Base-by-base conservation (phyloP, 2,113 vertebrate species). In the Marmota monax region DNA sequence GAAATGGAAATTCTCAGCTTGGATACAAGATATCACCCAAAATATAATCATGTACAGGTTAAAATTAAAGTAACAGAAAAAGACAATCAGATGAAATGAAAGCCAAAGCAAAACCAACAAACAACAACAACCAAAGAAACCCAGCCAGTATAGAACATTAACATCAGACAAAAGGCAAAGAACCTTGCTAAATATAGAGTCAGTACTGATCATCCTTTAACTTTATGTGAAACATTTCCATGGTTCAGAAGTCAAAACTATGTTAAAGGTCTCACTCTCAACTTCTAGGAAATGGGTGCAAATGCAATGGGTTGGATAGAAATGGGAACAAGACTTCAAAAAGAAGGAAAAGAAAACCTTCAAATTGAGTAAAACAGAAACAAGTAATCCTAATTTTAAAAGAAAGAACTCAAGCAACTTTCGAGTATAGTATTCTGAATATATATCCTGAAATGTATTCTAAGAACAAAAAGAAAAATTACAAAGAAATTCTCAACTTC, bases 341-440 rank as follows among this genome's bases (percentile, higher is more conserved):
- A 92, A 79, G 37, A 74, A 92, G 37, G 84, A 92, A 96, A 94
- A 53, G 17, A 1, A 94, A 88, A 80, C 8, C 18, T 69, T 95
- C 25, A 53, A 76, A 63, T 2, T 2, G 34, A 89, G 58, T 80
- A 76, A 90, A 91, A 63, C 23, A 10, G 61, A 92, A 90, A 88
- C 7, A 77, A 74, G 14, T 29, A 5, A 95, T 42, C 37, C 63
- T 84, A 72, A 72, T 13, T 88, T 27, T 79, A 37, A 70, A 69
- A 61, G 48, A 61, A 93, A 92, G 16, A 91, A 92, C 48, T 88
- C 67, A 63, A 25, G 23, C 61, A 63, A 63, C 61, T 63, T 63
- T 63, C 23, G 8, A 63, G 61, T 9, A 63, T 25, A 63, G 61
- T 63, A 63, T 25, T 63, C 22, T 63, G 61, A 63, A 23, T 63